A percentile compares a stretch with the other conserved stretches of the same genome.
phyloP scores from a whole-genome alignment of 2,888 invertebrate genomes.

The Cerastis leucographa region DNA sequence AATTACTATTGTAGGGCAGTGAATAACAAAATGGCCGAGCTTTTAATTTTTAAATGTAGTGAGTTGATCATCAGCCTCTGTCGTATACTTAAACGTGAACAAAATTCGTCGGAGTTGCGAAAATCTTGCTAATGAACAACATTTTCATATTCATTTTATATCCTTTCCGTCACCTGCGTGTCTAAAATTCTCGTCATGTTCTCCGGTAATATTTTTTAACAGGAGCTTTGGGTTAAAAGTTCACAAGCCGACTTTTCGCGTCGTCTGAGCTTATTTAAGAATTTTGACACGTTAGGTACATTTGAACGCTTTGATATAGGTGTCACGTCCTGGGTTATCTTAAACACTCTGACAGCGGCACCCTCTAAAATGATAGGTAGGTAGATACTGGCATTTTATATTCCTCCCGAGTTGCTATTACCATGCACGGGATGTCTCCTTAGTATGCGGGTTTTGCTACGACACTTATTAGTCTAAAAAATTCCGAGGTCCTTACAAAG shows the following conservation, averaged over 20 bases:
- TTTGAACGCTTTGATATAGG: constrained; percentile 77
- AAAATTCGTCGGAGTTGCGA: not conserved
- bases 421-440: constrained; percentile 85
- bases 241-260: constrained; percentile 58
- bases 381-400: constrained; percentile 84
- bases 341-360: constrained; percentile 79
- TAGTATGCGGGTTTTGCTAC: constrained; percentile 87
- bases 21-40: not conserved
- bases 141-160: constrained; percentile 18
- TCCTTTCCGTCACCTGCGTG: constrained; percentile 1
- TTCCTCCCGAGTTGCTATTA: constrained; percentile 86
- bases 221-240: constrained; percentile 56
- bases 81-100: not conserved
- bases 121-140: constrained; percentile 19
- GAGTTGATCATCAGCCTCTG: not conserved
- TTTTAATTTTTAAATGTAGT: not conserved
- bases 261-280: constrained; percentile 67
- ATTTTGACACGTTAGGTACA: constrained; percentile 74
- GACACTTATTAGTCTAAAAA: constrained; percentile 90
- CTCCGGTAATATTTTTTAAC: constrained; percentile 60
- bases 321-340: constrained; percentile 80
- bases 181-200: constrained; percentile 58
- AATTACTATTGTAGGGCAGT: constrained; percentile 8
- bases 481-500: constrained; percentile 84
- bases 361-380: constrained; percentile 83